Conservation (phyloP, 2,888 invertebrate genomes). For the Habroteleia sp. region DNA sequence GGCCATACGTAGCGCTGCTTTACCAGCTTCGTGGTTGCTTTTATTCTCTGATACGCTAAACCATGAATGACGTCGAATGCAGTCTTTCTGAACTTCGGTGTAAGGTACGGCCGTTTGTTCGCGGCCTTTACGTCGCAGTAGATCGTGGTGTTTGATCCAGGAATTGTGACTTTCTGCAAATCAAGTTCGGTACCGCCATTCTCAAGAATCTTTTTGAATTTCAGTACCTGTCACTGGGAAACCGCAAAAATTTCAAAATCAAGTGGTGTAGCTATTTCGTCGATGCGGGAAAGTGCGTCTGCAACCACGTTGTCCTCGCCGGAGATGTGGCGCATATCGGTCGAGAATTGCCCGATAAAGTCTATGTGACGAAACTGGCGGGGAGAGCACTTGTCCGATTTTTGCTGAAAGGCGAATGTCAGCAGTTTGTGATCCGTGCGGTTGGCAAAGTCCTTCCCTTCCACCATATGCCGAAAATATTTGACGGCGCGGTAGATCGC, state of each 20-base stretch:
- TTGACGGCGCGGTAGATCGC: slow-evolving; percentile 57
- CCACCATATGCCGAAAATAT: background rate
- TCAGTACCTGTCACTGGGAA: slow-evolving; percentile 8
- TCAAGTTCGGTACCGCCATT: background rate
- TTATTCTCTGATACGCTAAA: slow-evolving; percentile 66
- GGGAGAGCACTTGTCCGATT: slow-evolving; percentile 23
- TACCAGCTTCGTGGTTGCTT: slow-evolving; percentile 67
- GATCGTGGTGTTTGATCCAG: background rate
- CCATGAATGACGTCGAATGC: slow-evolving; percentile 66
- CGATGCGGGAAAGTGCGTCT: slow-evolving; percentile 23
- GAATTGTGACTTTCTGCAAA: background rate
- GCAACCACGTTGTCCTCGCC: slow-evolving; percentile 12
- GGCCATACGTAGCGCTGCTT: slow-evolving; percentile 75
- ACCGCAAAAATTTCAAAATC: background rate
- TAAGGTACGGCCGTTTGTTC: slow-evolving; percentile 51
- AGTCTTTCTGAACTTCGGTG: slow-evolving; percentile 27
- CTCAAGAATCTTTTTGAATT: background rate
- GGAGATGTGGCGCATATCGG: slow-evolving; percentile 18
- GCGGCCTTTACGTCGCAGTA: slow-evolving; percentile 43
- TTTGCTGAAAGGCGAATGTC: background rate
- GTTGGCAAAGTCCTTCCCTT: background rate
- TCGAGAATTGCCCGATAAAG: slow-evolving; percentile 50
- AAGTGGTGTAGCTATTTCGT: slow-evolving; percentile 1
- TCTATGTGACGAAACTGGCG: slow-evolving; percentile 32
- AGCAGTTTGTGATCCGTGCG: background rate